Conservation (phyloP, 2,113 vertebrate genomes). For the Gopherus evgoodei region DNA sequence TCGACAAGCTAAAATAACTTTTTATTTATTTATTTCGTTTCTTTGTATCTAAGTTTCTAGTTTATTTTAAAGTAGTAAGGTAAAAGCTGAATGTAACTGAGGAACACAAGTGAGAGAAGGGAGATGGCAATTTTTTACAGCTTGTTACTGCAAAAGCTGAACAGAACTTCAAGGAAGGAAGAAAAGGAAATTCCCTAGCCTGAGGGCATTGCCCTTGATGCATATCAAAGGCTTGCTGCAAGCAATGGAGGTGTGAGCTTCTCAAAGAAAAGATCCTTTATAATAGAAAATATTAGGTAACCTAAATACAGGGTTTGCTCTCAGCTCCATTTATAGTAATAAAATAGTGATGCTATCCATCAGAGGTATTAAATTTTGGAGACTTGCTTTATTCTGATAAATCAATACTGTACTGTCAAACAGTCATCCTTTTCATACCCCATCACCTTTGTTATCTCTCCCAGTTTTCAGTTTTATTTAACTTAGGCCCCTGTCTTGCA, state of each 20-base stretch:
- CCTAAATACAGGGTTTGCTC: background rate
- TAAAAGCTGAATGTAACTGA: background rate
- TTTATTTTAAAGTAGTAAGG: background rate
- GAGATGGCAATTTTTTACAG: background rate
- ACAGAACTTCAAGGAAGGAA: background rate
- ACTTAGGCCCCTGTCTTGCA: background rate
- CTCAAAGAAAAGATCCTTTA: background rate
- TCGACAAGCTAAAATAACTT: background rate
- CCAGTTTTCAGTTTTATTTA: constrained; percentile 23
- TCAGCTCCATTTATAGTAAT: background rate
- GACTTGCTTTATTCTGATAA: background rate
- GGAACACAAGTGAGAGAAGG: background rate
- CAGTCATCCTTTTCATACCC: background rate
- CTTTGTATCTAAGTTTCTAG: background rate
- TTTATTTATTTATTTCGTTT: background rate
- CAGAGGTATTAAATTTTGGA: background rate
- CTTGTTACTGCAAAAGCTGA: background rate
- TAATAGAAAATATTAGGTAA: background rate
- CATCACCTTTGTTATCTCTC: background rate
- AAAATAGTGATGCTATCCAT: background rate
- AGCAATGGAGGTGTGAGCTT: background rate
- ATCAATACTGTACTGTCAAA: background rate
- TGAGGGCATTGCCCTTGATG: background rate
- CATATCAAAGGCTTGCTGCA: background rate
- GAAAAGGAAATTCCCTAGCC: background rate